phyloP scores from a whole-genome alignment of 2,797 vertebrate genomes.

The Xenentodon cancila region DNA sequence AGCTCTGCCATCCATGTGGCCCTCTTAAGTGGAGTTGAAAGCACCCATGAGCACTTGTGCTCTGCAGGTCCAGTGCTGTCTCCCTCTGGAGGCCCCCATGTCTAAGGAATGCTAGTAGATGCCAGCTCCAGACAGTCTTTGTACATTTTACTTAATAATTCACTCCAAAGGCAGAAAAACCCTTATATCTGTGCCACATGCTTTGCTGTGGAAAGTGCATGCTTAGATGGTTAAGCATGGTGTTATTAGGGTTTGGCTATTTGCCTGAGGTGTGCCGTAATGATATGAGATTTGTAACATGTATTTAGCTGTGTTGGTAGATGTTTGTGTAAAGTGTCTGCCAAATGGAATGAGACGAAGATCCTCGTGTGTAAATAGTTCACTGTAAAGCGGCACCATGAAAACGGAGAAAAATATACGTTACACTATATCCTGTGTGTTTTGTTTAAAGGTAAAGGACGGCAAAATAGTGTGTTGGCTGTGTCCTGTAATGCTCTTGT shows the following conservation, averaged over 20 bases:
- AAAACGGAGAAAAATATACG: constrained; percentile 18
- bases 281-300: constrained; percentile 40
- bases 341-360: constrained; percentile 2
- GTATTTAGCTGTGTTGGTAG: constrained; percentile 27
- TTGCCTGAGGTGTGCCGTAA: constrained; percentile 18
- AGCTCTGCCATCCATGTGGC: constrained; percentile 4
- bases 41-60: constrained; percentile 9
- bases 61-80: constrained; percentile 17
- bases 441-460: constrained; percentile 43
- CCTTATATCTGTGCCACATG: constrained; percentile 44
- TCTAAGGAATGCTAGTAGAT: constrained; percentile 60
- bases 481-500: constrained; percentile 69
- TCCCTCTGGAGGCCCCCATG: constrained; percentile 36
- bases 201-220: constrained; percentile 28
- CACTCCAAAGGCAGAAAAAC: constrained; percentile 38
- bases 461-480: constrained; percentile 62
- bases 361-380: constrained; percentile 19
- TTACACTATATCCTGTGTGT: constrained; percentile 7
- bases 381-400: background rate
- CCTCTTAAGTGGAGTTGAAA: constrained; percentile 36
- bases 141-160: constrained; percentile 49
- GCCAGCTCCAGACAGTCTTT: constrained; percentile 51
- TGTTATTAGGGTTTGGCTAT: constrained; percentile 24
- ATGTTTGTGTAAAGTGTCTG: constrained; percentile 31
- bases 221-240: constrained; percentile 26